Base-by-base conservation (phyloP, 2,888 invertebrate species). In the Lasius platythorax region DNA sequence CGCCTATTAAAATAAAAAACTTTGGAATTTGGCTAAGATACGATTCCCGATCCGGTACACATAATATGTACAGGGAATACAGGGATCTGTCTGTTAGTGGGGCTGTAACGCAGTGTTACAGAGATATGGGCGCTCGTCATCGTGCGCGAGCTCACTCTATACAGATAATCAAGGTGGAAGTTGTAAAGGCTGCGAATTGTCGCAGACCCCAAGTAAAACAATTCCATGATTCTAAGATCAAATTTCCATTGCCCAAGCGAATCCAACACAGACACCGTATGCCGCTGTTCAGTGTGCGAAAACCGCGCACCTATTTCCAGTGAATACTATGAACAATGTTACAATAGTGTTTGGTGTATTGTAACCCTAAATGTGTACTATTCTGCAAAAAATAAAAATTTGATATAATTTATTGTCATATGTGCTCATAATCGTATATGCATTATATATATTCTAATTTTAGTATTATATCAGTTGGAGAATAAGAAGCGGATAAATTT, bases 21-120 rank as follows among this genome's bases (percentile, higher is more conserved):
- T 99, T 98, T 95, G 99, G 99, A 88, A 99, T 99, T 94, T 99
- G 99, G 99, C 96, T 99, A 95, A 97, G 99, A 92, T 99, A 99
- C 95, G 99, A 99, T 95, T 99, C 99, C 1, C 97, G 99, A 85
- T 99, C 99, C 12, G 99, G 99, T 83, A 99, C 99, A 84, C 99
- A 99, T 96, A 99, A 99, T 96, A 99, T 99, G 99, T 99, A 99
- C 97, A 97, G 99, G 90, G 99, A 99, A 95, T 99, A 99, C 96
- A 97, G 99, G 91, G 99, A 99, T 95, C 96, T 99, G 92, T 98
- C 98, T 85, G 98, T 99, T 8, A 98, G 99, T 79, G 99, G 98
- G 84, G 99, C 99, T 84, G 99, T 99, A 82, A 99, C 99, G 18
- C 98, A 99, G 95, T 99, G 99, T 95, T 99, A 99, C 96, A 97